A percentile compares a stretch with the other conserved stretches of the same genome.
Conservation (phyloP, 2,113 vertebrate genomes). For the Poeciliopsis turrubarensis region DNA sequence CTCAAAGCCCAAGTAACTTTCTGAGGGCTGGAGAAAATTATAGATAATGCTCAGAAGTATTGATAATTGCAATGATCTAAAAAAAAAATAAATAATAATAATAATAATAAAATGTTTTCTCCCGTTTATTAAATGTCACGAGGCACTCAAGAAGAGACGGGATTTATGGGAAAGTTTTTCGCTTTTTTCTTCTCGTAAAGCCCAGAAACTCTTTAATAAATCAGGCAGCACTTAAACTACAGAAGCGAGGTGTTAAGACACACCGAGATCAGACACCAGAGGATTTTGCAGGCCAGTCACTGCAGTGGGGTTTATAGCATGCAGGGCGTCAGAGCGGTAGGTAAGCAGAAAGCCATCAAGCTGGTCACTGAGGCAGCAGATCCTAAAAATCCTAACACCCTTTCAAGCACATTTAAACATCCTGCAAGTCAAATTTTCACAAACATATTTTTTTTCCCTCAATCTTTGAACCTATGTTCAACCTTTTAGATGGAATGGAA, state of each 20-base stretch:
- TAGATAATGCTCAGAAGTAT: conserved; percentile 12
- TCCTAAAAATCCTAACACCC: too few relatives aligned
- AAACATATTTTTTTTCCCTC: neutral
- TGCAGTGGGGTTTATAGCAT: neutral
- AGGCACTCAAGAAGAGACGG: conserved; percentile 6
- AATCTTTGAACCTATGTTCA: neutral
- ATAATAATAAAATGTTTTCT: neutral
- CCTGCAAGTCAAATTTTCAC: too few relatives aligned
- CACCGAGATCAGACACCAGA: neutral
- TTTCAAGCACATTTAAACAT: too few relatives aligned
- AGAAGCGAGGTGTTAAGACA: neutral
- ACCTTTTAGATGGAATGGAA: neutral
- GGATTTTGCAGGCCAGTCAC: neutral
- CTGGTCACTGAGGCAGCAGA: neutral
- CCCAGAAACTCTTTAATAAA: neutral
- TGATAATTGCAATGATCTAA: conserved; percentile 26
- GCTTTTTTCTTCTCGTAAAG: neutral
- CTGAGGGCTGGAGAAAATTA: conserved; percentile 24
- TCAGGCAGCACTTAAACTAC: conserved; percentile 1
- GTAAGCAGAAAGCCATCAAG: neutral
- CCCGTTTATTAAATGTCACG: conserved; percentile 33
- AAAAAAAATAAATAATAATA: neutral
- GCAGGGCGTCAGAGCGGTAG: neutral
- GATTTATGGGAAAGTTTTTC: neutral
- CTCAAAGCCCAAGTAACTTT: conserved; percentile 6